Evolutionary conservation across 2,888 invertebrate genomes (phyloP), one percentile per base, ranked within the genome.

Genomic region (Ennomos fuscantarius): DNA sequence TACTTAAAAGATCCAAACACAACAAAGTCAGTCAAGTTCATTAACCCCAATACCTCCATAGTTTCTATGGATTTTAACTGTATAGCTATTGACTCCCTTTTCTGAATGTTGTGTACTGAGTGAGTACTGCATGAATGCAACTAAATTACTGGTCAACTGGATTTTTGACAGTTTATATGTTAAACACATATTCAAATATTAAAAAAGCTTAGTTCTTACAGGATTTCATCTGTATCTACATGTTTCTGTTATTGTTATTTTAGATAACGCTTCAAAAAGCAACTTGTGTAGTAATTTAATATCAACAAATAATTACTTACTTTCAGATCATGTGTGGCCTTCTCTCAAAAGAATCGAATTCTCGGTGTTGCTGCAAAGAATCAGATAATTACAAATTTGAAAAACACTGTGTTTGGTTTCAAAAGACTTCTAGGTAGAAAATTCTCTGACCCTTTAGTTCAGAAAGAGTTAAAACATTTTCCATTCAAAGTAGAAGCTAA

Each of bases 331-430:
- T 99, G 95, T 92, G 97, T 99, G 53, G 98, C 99, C 15, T 98
- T 99, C 92, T 97, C 97, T 76, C 95, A 96, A 64, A 98, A 97
- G 84, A 97, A 96, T 81, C 95, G 99, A 72, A 96, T 97, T 76
- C 94, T 99, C 84, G 99, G 99, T 56, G 98, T 98, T 37, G 97
- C 99, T 42, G 99, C 99, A 58, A 99, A 98, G 86, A 99, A 98
- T 82, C 98, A 99, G 87, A 96, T 97, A 93, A 96, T 98, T 52
- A 98, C 99, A 74, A 99, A 99, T 84, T 96, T 99, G 95, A 98
- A 97, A 87, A 99, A 99, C 85, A 99, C 99, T 63, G 95, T 99
- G 57, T 96, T 95, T 89, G 96, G 97, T 62, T 97, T 99, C 87
- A 99, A 99, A 89, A 94, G 97, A 76, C 93, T 99, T 50, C 89